Percentiles rank a stretch among this genome's conserved stretches.
phyloP scores from a whole-genome alignment of 2,113 vertebrate genomes.

The Rhadina sibilatrix region DNA sequence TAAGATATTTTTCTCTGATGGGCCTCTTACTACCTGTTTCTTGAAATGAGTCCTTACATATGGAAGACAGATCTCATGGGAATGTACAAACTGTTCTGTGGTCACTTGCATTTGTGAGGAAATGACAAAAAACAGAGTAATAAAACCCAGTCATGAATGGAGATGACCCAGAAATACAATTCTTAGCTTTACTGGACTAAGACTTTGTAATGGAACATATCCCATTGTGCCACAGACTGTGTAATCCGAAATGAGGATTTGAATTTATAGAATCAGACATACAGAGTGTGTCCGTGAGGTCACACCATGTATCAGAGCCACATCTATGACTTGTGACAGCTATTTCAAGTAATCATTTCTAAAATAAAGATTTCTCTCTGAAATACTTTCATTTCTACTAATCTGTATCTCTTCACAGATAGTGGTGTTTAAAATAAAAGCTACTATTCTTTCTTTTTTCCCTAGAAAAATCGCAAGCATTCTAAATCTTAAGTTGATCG shows the following conservation, averaged over 20 bases:
- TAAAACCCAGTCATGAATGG: neutral
- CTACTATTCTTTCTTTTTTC: neutral
- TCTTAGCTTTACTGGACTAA: neutral
- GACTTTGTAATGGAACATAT: neutral
- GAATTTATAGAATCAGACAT: neutral
- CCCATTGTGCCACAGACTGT: neutral
- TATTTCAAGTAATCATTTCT: neutral
- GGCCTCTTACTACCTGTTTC: neutral
- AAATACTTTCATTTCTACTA: neutral
- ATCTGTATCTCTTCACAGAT: neutral
- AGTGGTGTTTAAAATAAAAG: neutral
- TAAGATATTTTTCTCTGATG: neutral
- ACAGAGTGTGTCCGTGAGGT: neutral
- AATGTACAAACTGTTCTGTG: neutral
- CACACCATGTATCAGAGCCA: fast-evolving
- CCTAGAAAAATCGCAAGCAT: neutral
- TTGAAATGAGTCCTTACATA: neutral
- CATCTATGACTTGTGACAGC: neutral
- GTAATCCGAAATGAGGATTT: neutral
- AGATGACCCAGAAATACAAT: neutral
- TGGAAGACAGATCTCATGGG: neutral
- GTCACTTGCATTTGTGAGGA: neutral
- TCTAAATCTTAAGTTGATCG: neutral
- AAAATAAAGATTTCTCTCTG: neutral
- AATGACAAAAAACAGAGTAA: neutral